phyloP scores from a whole-genome alignment of 92 coral and sea anemone species.

The Epizoanthus rinbou region DNA sequence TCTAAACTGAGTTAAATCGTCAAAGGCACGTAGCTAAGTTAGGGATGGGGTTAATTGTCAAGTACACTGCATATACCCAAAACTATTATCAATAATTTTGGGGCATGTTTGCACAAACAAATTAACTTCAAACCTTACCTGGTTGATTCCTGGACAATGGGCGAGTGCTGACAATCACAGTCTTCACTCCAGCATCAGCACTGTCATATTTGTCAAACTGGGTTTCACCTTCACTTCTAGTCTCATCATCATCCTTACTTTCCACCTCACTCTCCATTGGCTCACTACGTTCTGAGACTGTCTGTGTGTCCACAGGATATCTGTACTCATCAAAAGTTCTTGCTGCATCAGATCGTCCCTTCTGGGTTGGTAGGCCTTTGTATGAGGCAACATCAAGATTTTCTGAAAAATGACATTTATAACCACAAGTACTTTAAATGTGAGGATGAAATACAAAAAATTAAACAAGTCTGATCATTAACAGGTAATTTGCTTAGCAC shows the following conservation, averaged over 20 bases:
- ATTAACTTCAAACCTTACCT: not conserved
- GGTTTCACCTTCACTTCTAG: not conserved
- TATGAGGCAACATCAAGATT: conserved; percentile 83
- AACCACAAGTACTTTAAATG: too few species aligned
- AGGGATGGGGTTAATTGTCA: too few species aligned
- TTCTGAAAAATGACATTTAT: conserved; percentile 51
- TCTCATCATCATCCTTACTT: conserved; percentile 19
- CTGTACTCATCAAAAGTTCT: conserved; percentile 15
- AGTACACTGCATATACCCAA: too few species aligned
- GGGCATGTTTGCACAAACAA: too few species aligned
- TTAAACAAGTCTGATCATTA: too few species aligned
- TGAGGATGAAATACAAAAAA: too few species aligned
- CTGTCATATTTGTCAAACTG: not conserved
- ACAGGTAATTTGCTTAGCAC: too few species aligned
- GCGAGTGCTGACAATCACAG: conserved; percentile 19
- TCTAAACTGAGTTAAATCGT: not conserved
- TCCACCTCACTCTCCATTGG: conserved; percentile 33
- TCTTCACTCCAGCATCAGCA: conserved; percentile 8
- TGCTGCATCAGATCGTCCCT: not conserved
- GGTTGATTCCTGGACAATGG: not conserved
- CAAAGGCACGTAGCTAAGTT: not conserved
- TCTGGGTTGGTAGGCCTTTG: conserved; percentile 68
- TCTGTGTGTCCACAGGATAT: conserved; percentile 6
- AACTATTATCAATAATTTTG: too few species aligned
- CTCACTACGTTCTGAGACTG: conserved; percentile 32